Evolutionary conservation across 2,888 invertebrate species (phyloP), one percentile per base, ranked within the genome.

Genomic region (Malthinus seriepunctatus): DNA sequence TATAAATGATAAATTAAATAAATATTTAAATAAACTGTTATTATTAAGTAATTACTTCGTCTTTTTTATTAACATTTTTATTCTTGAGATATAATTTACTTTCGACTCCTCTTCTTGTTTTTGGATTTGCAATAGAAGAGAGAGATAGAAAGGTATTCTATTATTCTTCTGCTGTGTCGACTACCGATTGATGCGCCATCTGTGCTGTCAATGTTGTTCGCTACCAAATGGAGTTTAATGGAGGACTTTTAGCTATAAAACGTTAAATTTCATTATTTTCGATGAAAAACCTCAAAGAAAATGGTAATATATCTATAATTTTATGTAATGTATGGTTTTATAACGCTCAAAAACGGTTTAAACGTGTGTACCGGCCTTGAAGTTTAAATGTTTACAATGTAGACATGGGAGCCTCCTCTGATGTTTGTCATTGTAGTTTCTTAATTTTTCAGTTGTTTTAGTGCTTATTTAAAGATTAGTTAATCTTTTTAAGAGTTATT

Each of bases 131-230:
- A 56, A 65, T 49, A 52, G 53, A 50, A 56, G 65, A 66, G 59
- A 62, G 63, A 62, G 53, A 53, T n/a, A 11, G 39, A 46, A n/a
- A 15, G 12, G 3, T 12, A 23, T 62, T 47, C 48, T 48, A 56
- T 47, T 45, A 54, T 46, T 50, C 53, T 45, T 23, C 61, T 67
- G 63, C 63, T 70, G 70, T 81, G 81, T 82, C 78, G 82, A 82
- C 82, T 81, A 79, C 79, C 80, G 81, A 81, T 80, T 78, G 84
- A 85, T 84, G 84, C 86, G 89, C 89, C 88, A 86, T 85, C 89
- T 89, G 84, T 85, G 86, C 86, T 89, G 89, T 89, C 89, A 89
- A 88, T 88, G 84, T 88, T 85, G 84, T 84, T 84, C 82, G 84
- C 81, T 81, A 80, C 79, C 78, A 81, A 81, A 81, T 81, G 81